Evolutionary conservation across 2,113 vertebrate species (phyloP).

Genomic region (Cebidichthys violaceus): DNA sequence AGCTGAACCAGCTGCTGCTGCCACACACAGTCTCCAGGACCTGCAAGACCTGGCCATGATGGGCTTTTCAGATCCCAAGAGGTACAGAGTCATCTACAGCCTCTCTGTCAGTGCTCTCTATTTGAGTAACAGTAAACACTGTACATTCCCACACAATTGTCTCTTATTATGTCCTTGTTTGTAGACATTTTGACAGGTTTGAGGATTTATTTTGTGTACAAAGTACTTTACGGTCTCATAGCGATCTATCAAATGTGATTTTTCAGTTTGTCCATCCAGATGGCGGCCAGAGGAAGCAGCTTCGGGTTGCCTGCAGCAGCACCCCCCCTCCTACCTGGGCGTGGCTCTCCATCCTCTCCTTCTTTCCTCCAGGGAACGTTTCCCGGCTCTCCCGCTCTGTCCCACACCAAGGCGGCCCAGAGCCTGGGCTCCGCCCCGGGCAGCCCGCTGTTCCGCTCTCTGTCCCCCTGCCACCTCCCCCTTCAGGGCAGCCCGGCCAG

Average conservation of each 20-base stretch:
- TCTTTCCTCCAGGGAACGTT: slow-evolving; percentile 74
- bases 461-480: slow-evolving; percentile 82
- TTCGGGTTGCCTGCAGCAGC: slow-evolving; percentile 61
- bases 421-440: slow-evolving; percentile 77
- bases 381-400: slow-evolving; percentile 80
- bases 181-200: not conserved
- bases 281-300: slow-evolving; percentile 43
- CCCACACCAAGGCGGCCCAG: slow-evolving; percentile 61
- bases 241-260: slow-evolving; percentile 8
- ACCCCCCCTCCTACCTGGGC: slow-evolving; percentile 18
- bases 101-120: not conserved
- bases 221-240: not conserved
- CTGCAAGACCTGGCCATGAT: slow-evolving; percentile 83
- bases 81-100: slow-evolving; percentile 50
- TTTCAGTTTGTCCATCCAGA: slow-evolving; percentile 59
- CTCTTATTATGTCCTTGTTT: not conserved
- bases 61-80: slow-evolving; percentile 77
- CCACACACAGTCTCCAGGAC: slow-evolving; percentile 70
- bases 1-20: slow-evolving; percentile 43
- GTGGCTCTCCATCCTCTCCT: slow-evolving; percentile 63
- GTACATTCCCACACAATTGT: not conserved
- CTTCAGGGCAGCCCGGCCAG: slow-evolving; percentile 88
- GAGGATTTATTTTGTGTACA: not conserved
- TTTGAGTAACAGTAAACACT: not conserved
- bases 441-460: slow-evolving; percentile 88